Evolutionary conservation across 2,888 invertebrate species (phyloP), one percentile per base, ranked within the genome.

Genomic region (Zaprionus bogoriensis): DNA sequence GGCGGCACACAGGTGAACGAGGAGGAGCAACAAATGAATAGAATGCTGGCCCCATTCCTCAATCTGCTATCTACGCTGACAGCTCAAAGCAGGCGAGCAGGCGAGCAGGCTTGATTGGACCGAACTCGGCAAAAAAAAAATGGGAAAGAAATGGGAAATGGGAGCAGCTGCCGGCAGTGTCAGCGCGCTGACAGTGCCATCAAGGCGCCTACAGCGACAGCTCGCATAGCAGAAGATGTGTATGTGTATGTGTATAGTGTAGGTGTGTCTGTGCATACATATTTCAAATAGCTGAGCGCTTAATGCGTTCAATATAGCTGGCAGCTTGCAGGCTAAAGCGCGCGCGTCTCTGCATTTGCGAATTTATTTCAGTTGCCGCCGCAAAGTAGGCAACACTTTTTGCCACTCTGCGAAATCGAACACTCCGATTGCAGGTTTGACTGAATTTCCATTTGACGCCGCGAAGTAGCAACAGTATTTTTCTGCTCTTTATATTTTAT

Each of bases 181-280:
- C 67, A 67, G 4, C 41, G 36, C 1, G n/a, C 52, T 70, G 70
- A 72, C 70, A 70, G 41, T 44, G 20, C 36, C 22, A 54, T 55
- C 54, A 63, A 12, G 36, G 28, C 14, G 19, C 2, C 39, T 12
- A 19, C 38, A 38, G 14, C n/a, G 22, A 7, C 4, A 38, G 12
- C n/a, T 51, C n/a, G 4, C 9, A n/a, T 6, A 41, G 3, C 20
- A 22, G 20, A n/a, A 20, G 2, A 12, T 12, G 4, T 46, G 9
- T 10, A 22, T n/a, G n/a, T n/a, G n/a, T n/a, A n/a, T n/a, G n/a
- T n/a, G n/a, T n/a, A n/a, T n/a, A n/a, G n/a, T n/a, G n/a, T n/a
- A n/a, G n/a, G n/a, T n/a, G n/a, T n/a, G n/a, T n/a, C n/a, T n/a
- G n/a, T n/a, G n/a, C 9, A 20, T 9, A 46, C 32, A 22, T 36